Evolutionary conservation across 2,888 invertebrate species (phyloP).

Genomic region (Dicranocentrus wangi): DNA sequence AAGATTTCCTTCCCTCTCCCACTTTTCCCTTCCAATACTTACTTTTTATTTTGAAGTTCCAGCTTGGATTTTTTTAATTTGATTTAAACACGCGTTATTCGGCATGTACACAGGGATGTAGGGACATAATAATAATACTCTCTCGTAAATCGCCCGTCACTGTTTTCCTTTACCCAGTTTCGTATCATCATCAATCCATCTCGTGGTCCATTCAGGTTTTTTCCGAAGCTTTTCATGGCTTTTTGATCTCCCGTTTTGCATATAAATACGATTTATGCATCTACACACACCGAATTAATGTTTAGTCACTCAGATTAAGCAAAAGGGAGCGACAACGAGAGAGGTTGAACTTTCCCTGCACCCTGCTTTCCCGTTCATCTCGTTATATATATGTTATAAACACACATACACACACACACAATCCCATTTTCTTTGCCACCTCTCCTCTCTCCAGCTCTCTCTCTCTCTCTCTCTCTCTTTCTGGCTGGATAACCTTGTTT

Average conservation of each 20-base stretch:
- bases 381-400: too few species aligned
- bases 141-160: too few species aligned
- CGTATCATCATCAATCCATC: not conserved
- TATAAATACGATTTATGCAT: constrained; percentile 48
- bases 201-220: too few species aligned
- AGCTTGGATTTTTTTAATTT: too few species aligned
- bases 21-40: too few species aligned
- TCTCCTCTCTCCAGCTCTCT: not conserved
- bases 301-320: not conserved
- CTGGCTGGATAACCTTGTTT: not conserved
- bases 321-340: constrained; percentile 8
- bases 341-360: not conserved
- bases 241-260: constrained; percentile 36
- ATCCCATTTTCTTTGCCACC: not conserved
- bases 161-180: too few species aligned
- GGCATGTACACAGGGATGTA: too few species aligned
- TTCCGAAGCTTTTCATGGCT: not conserved
- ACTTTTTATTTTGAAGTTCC: too few species aligned
- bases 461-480: too few species aligned
- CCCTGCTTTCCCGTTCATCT: not conserved
- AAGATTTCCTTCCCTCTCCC: too few species aligned
- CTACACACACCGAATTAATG: constrained; percentile 15
- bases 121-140: too few species aligned
- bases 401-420: not conserved
- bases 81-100: not conserved